Percentiles rank a stretch among this genome's conserved stretches.
These are phyloP conservation scores for Artibeus lituratus DNA, from an alignment of 2,797 vertebrate species.

Conservation along the genomic window DNA sequence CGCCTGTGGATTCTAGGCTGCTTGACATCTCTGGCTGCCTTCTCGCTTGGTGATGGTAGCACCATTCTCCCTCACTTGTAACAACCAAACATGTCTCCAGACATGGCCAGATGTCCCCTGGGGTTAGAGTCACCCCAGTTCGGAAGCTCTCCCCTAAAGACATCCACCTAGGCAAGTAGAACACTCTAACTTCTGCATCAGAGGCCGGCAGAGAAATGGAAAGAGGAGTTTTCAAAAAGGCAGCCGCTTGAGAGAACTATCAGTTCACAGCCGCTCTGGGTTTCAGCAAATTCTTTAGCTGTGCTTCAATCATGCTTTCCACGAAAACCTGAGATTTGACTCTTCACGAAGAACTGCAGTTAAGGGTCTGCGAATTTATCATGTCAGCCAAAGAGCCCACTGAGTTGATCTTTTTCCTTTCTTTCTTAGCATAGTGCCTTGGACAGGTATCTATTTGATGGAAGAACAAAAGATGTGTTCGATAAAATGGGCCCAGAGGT, in stretches of 20 bases:
- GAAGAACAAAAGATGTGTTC: not conserved
- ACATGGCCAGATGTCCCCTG: not conserved
- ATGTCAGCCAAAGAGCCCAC: not conserved
- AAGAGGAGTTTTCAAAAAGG: not conserved
- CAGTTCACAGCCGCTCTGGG: not conserved
- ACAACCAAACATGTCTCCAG: not conserved
- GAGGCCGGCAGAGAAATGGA: not conserved
- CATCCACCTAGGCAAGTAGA: not conserved
- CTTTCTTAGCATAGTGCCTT: not conserved
- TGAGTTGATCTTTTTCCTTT: not conserved
- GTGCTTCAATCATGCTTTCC: accelerated
- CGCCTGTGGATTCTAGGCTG: not conserved
- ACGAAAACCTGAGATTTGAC: not conserved
- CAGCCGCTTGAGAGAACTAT: not conserved
- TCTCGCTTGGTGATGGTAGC: not conserved
- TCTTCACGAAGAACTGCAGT: not conserved
- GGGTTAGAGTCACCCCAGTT: not conserved
- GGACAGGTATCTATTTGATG: not conserved
- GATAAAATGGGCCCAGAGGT: not conserved
- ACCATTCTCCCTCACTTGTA: not conserved
- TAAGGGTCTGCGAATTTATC: not conserved
- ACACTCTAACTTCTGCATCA: not conserved
- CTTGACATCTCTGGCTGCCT: not conserved
- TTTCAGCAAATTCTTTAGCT: not conserved
- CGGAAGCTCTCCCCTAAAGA: not conserved